Percentiles rank a stretch among this genome's conserved stretches.
These are phyloP conservation scores for Lepidotrigona ventralis DNA, from an alignment of 1,140 invertebrate species.

Conservation along the genomic window DNA sequence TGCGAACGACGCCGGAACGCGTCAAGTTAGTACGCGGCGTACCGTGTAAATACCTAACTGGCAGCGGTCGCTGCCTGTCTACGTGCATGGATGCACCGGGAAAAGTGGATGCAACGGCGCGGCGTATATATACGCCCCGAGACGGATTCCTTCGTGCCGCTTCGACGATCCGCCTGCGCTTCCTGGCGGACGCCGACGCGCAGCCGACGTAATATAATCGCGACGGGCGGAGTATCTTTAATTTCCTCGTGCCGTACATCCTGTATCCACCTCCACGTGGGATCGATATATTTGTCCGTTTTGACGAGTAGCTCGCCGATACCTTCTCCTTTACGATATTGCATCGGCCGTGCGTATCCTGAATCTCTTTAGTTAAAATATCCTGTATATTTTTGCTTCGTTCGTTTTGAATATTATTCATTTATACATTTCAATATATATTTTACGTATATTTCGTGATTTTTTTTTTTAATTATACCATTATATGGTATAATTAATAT, in stretches of 20 bases:
- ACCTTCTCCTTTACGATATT: background rate
- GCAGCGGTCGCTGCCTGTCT: conserved; percentile 5
- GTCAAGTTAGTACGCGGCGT: conserved; percentile 48
- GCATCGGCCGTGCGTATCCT: background rate
- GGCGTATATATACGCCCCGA: background rate
- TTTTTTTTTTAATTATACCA: no score
- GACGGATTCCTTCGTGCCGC: conserved; percentile 18
- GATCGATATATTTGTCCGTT: background rate
- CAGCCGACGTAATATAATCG: conserved; percentile 5
- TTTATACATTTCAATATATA: no score
- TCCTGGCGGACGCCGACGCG: background rate
- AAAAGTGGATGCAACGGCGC: conserved; percentile 30
- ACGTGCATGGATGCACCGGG: background rate
- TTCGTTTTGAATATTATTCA: no score
- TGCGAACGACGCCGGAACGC: conserved; percentile 39
- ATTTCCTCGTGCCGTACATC: conserved; percentile 21
- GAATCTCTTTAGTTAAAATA: no score
- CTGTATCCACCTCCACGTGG: background rate
- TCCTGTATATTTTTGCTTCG: no score
- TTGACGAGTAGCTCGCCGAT: background rate
- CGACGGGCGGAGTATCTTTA: background rate
- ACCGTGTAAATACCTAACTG: conserved; percentile 60
- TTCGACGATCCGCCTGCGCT: background rate
- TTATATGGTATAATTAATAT: no score
- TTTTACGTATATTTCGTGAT: no score